phyloP scores from a whole-genome alignment of 2,113 vertebrate genomes.

The Morone chrysops region DNA sequence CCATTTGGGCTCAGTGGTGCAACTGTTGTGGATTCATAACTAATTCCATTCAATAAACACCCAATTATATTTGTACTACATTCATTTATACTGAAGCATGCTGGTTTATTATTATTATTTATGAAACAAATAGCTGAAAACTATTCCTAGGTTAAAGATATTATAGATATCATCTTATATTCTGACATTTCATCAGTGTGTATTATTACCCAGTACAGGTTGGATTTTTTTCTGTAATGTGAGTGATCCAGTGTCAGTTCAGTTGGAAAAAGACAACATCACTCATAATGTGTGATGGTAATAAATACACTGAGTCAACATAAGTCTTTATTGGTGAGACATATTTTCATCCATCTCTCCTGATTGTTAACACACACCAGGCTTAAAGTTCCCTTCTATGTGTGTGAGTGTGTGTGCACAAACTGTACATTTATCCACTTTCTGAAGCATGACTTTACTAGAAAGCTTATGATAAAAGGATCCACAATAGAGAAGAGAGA shows the following conservation, averaged over 20 bases:
- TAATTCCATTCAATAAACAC: neutral
- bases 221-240: neutral
- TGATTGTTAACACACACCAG: neutral
- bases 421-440: neutral
- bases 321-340: neutral
- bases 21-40: neutral
- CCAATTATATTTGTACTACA: neutral
- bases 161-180: neutral
- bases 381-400: neutral
- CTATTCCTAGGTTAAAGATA: neutral
- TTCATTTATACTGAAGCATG: neutral
- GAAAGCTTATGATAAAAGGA: constrained; percentile 53
- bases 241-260: neutral
- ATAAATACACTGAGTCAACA: neutral
- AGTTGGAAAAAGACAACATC: neutral
- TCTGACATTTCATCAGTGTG: neutral
- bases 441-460: constrained; percentile 43
- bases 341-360: neutral
- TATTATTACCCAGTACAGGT: neutral
- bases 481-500: constrained; percentile 2
- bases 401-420: neutral
- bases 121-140: neutral
- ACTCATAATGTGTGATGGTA: neutral
- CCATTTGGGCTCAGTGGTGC: neutral
- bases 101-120: neutral